Conservation (phyloP, 2,113 vertebrate species). For the Genyomyrus donnyi region DNA sequence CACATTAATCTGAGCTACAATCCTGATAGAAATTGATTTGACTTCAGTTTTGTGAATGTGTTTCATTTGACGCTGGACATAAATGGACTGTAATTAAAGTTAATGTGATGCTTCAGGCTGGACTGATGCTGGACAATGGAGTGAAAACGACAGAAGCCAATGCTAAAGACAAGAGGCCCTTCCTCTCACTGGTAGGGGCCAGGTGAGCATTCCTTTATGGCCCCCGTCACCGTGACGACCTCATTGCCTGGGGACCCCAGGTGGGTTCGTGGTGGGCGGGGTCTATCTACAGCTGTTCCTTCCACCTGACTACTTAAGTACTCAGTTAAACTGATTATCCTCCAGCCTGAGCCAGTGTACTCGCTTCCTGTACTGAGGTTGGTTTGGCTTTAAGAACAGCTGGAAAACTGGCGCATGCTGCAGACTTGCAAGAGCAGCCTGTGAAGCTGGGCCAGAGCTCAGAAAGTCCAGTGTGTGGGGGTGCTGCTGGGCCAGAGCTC, state of each 20-base stretch:
- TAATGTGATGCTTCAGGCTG: slow-evolving; percentile 64
- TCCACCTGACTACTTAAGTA: not conserved
- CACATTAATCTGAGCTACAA: not conserved
- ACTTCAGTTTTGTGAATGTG: not conserved
- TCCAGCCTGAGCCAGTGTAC: not conserved
- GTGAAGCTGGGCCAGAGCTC: not conserved
- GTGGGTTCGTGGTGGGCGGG: not conserved
- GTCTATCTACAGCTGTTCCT: not conserved
- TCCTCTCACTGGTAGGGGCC: slow-evolving; percentile 81
- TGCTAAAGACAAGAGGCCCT: slow-evolving; percentile 88
- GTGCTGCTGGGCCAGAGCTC: too few relatives aligned
- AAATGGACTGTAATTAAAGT: not conserved
- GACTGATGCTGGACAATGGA: slow-evolving; percentile 94
- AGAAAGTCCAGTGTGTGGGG: not conserved
- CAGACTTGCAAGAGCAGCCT: too few relatives aligned
- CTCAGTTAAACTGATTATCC: not conserved
- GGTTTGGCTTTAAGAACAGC: not conserved
- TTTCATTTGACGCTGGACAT: not conserved
- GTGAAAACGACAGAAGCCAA: slow-evolving; percentile 90
- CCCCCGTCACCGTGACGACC: not conserved
- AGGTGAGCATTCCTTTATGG: slow-evolving; percentile 63
- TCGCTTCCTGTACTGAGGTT: not conserved
- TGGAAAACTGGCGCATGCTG: not conserved
- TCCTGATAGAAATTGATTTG: not conserved
- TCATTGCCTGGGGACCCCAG: not conserved